Percentiles rank a stretch among this genome's conserved stretches.
phyloP scores from a whole-genome alignment of 2,797 vertebrate genomes.

The Hypotaenidia okinawae region DNA sequence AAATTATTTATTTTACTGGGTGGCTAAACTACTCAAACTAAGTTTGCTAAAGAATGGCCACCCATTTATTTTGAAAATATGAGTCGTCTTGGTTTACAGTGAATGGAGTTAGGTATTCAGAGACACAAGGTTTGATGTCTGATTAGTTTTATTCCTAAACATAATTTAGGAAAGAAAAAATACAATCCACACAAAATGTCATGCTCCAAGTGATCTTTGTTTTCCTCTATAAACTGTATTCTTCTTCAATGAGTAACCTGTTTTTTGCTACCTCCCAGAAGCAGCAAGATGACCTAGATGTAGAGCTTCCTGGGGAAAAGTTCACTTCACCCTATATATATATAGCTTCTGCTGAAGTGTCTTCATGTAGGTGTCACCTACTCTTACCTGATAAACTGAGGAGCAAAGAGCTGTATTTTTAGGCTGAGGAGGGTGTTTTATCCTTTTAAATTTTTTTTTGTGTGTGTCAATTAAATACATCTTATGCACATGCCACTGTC shows the following conservation, averaged over 20 bases:
- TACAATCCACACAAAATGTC: not conserved
- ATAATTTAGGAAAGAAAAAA: not conserved
- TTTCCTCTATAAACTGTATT: conserved; percentile 17
- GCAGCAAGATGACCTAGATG: conserved; percentile 31
- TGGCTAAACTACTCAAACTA: not conserved
- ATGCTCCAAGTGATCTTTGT: not conserved
- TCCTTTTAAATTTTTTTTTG: not conserved
- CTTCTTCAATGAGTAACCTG: not conserved
- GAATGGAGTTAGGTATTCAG: not conserved
- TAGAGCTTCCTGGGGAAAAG: conserved; percentile 26
- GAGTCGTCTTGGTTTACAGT: not conserved
- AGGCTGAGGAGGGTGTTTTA: not conserved
- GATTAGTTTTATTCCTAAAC: not conserved
- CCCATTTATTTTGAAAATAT: not conserved
- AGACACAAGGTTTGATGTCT: not conserved
- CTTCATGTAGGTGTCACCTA: conserved; percentile 29
- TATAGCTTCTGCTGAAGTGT: conserved; percentile 16
- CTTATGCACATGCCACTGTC: rapidly evolving
- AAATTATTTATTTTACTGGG: not conserved
- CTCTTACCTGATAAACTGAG: not conserved
- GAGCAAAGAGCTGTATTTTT: not conserved
- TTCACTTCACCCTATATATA: conserved; percentile 22
- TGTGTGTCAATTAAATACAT: not conserved
- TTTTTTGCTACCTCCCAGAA: not conserved
- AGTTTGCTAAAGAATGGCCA: not conserved